Evolutionary conservation across 2,113 vertebrate genomes (phyloP).

Genomic region (Castor canadensis): DNA sequence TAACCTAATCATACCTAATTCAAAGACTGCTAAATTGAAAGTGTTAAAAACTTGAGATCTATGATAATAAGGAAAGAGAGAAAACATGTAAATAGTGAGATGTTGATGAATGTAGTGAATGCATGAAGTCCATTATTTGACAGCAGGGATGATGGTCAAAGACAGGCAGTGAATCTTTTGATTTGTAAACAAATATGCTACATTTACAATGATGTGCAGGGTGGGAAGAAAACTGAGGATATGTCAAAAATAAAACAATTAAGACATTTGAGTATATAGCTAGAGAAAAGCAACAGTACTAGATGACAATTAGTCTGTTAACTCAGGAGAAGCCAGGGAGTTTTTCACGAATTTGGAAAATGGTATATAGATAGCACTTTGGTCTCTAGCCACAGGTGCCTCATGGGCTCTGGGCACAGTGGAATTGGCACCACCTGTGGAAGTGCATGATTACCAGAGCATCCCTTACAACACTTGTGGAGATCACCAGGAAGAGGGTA

Average conservation of each 20-base stretch:
- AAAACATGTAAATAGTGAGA: neutral
- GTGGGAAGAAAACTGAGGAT: neutral
- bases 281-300: neutral
- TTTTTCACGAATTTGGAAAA: constrained; percentile 40
- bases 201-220: neutral
- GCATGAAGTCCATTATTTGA: neutral
- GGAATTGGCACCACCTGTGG: constrained; percentile 45
- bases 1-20: neutral
- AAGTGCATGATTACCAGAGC: neutral
- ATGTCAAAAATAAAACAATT: neutral
- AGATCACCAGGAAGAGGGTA: constrained; percentile 52
- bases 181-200: neutral
- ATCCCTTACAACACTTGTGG: constrained; percentile 43
- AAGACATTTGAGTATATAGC: neutral
- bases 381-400: constrained; percentile 52
- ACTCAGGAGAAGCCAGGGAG: neutral
- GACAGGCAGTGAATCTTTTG: neutral
- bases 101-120: neutral
- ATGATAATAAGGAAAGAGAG: neutral
- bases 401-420: constrained; percentile 24
- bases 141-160: neutral
- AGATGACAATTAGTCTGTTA: neutral
- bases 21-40: constrained; percentile 1
- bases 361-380: neutral
- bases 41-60: neutral